Conservation (phyloP, 1,140 invertebrate genomes). For the Amyelois transitella region DNA sequence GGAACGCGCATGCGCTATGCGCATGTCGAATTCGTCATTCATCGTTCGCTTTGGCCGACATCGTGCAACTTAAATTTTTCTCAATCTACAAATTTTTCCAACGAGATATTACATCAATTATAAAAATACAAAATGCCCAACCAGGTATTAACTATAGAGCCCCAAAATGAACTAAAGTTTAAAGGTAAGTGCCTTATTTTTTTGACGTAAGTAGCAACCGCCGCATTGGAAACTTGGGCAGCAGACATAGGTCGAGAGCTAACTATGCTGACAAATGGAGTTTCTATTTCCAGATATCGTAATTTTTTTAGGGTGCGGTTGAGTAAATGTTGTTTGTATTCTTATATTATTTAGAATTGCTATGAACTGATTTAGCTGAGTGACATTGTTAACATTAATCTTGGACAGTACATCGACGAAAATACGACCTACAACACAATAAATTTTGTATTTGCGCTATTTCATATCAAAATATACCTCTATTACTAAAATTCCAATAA, state of each 20-base stretch:
- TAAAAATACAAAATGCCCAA: conserved; percentile 70
- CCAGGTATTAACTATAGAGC: conserved; percentile 83
- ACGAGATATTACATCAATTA: conserved; percentile 35
- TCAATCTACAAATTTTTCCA: conserved; percentile 51
- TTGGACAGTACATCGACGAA: not conserved
- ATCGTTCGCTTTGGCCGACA: conserved; percentile 63
- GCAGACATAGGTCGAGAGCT: conserved; percentile 55
- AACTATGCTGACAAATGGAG: conserved; percentile 72
- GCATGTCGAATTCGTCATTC: conserved; percentile 59
- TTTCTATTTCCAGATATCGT: conserved; percentile 72
- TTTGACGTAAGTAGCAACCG: conserved; percentile 25
- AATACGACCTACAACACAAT: not conserved
- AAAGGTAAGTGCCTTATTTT: conserved; percentile 76
- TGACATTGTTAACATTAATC: not conserved
- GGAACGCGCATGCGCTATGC: conserved; percentile 52
- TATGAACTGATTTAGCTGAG: not conserved
- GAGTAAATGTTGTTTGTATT: conserved; percentile 5
- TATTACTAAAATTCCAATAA: not conserved
- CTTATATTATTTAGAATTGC: conserved; percentile 6
- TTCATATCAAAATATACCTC: not conserved
- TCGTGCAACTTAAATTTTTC: conserved; percentile 45
- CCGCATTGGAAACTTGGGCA: conserved; percentile 59
- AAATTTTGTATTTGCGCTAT: not conserved
- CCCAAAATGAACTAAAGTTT: conserved; percentile 83
- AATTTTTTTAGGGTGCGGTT: conserved; percentile 69